A percentile compares a stretch with the other conserved stretches of the same genome.
phyloP scores from a whole-genome alignment of 35 echinoderm and acorn worm genomes.

The Ophioderma brevispina region DNA sequence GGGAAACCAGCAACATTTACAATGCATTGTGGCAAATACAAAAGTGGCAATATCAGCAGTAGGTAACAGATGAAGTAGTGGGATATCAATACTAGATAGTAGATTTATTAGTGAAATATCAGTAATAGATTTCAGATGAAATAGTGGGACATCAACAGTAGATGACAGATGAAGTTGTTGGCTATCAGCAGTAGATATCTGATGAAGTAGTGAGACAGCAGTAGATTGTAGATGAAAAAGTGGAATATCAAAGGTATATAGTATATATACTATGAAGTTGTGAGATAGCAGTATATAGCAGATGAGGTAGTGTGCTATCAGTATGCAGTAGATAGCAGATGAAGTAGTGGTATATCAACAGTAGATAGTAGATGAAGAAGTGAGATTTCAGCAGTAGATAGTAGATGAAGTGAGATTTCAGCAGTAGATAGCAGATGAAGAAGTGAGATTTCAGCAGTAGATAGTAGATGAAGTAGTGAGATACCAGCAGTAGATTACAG shows the following conservation, averaged over 20 bases:
- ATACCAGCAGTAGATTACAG: no score
- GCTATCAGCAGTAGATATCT: background rate
- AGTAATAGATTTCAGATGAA: background rate
- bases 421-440: background rate
- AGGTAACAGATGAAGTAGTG: no score
- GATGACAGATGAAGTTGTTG: background rate
- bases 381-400: background rate
- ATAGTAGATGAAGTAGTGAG: no score
- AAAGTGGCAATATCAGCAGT: no score
- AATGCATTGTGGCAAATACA: no score
- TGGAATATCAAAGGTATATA: background rate
- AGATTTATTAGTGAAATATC: background rate
- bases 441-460: background rate
- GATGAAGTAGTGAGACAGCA: background rate
- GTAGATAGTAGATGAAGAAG: background rate
- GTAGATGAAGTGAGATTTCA: background rate
- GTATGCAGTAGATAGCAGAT: conserved; percentile 1
- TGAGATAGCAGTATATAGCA: background rate
- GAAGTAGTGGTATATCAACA: background rate
- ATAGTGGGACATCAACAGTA: background rate
- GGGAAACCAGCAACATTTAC: no score
- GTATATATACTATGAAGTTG: background rate
- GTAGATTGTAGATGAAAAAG: background rate
- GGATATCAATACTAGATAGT: background rate
- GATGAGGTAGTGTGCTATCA: background rate